A percentile compares a stretch with the other conserved stretches of the same genome.
Conservation (phyloP, 2,888 invertebrate species). For the Hyposoter dolosus region DNA sequence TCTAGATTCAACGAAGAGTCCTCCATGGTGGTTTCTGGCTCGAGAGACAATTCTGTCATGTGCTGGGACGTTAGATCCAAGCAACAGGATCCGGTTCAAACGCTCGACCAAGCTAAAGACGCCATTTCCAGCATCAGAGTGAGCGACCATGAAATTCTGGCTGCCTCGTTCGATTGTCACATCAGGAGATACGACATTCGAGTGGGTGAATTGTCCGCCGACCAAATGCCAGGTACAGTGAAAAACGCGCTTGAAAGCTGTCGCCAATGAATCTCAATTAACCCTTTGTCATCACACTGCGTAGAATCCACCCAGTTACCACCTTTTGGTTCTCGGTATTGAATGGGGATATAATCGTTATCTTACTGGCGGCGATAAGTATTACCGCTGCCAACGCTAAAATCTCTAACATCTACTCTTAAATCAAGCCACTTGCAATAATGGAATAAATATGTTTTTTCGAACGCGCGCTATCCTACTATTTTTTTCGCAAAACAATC, state of each 20-base stretch:
- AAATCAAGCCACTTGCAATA: no score
- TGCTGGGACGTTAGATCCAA: slow-evolving; percentile 94
- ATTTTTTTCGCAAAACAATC: no score
- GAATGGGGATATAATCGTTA: no score
- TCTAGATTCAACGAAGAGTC: slow-evolving; percentile 96
- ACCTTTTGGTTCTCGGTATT: no score
- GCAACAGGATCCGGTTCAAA: slow-evolving; percentile 91
- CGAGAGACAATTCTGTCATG: slow-evolving; percentile 96
- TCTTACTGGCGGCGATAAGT: no score
- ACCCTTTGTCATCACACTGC: no score
- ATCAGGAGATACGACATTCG: slow-evolving; percentile 96
- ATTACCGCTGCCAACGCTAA: no score
- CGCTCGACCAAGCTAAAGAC: slow-evolving; percentile 97
- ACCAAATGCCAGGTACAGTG: slow-evolving; percentile 91
- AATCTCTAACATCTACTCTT: no score
- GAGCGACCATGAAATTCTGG: slow-evolving; percentile 95
- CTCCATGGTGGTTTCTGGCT: slow-evolving; percentile 95
- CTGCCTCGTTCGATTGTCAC: slow-evolving; percentile 95
- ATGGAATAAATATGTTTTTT: no score
- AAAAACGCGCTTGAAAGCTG: neutral
- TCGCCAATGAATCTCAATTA: no score
- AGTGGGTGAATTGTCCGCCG: slow-evolving; percentile 92
- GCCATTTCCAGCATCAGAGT: slow-evolving; percentile 92
- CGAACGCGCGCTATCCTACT: no score
- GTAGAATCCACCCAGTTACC: no score